phyloP scores from a whole-genome alignment of 1,140 invertebrate species.

The Marisa cornuarietis region DNA sequence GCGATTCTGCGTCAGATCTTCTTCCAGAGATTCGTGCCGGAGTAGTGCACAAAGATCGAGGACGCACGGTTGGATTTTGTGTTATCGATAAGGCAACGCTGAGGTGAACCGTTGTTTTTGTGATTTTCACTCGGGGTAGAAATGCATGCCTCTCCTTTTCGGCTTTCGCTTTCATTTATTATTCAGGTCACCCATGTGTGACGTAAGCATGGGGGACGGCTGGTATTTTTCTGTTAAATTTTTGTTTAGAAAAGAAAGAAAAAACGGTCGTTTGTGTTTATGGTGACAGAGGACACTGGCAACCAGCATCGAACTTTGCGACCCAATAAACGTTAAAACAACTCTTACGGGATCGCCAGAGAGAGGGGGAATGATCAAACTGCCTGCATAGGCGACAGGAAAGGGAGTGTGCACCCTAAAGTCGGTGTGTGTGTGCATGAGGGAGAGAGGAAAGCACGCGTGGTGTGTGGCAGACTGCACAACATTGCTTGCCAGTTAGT shows the following conservation, averaged over 20 bases:
- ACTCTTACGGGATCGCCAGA: too few species aligned
- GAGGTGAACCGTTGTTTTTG: slow-evolving; percentile 10
- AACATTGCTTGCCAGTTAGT: neutral
- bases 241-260: too few species aligned
- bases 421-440: slow-evolving; percentile 8
- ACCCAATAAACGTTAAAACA: too few species aligned
- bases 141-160: slow-evolving; percentile 11
- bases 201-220: slow-evolving; percentile 21
- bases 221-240: neutral
- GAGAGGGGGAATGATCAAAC: too few species aligned
- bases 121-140: slow-evolving; percentile 22
- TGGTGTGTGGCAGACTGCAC: slow-evolving; percentile 6
- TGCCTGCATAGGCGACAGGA: too few species aligned
- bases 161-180: slow-evolving; percentile 28
- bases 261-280: too few species aligned
- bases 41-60: neutral
- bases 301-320: too few species aligned
- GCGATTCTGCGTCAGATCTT: slow-evolving; percentile 7
- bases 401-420: neutral
- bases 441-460: neutral
- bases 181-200: slow-evolving; percentile 31
- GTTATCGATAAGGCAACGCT: neutral
- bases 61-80: slow-evolving; percentile 8
- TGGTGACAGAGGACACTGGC: too few species aligned
- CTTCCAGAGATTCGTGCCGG: slow-evolving; percentile 3